Evolutionary conservation across 2,797 vertebrate species (phyloP), one percentile per base, ranked within the genome.

Genomic region (Sebastes steindachneri): DNA sequence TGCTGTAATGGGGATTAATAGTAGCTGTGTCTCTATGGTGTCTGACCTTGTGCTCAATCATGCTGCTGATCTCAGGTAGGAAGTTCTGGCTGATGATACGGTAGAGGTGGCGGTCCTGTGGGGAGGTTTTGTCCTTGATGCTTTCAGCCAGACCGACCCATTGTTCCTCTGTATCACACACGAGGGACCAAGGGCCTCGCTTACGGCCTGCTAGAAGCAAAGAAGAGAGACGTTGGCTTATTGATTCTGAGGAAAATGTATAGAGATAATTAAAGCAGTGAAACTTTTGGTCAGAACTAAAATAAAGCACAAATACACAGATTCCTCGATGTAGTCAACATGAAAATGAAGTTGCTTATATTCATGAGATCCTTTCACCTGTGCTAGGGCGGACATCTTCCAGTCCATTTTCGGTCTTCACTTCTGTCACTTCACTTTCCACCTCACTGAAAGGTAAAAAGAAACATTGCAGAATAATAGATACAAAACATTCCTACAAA

Each of bases 21-120:
- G 54, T 9, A 2, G 28, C 37, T 1, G 14, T 14, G 63, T 55
- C 57, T 67, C 29, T 71, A n/a, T 55, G 55, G 21, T 33, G 55
- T 84, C 95, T 88, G 86, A 98, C 99, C 97, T 98, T 99, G 95
- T 98, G 97, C 79, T 98, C 96, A 73, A 99, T 98, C 98, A 99
- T 99, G 94, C 94, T 99, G 94, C 97, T 97, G 93, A 99, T 99
- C 94, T 99, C 98, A 0, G 98, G 98, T 86, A 99, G 95, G 95
- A 99, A 99, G 94, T 99, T 98, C 91, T 99, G 97, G 82, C 96
- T 98, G 94, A 99, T 96, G 89, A 99, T 96, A 79, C 97, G 98
- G 92, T 99, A 97, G 80, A 99, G 97, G 89, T 99, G 98, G 35
- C 97, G 95, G 87, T 99, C 99, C 93, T 98, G 95, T 65, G 97